phyloP scores from a whole-genome alignment of 2,888 invertebrate genomes.

The Lasioglossum oenotherae region DNA sequence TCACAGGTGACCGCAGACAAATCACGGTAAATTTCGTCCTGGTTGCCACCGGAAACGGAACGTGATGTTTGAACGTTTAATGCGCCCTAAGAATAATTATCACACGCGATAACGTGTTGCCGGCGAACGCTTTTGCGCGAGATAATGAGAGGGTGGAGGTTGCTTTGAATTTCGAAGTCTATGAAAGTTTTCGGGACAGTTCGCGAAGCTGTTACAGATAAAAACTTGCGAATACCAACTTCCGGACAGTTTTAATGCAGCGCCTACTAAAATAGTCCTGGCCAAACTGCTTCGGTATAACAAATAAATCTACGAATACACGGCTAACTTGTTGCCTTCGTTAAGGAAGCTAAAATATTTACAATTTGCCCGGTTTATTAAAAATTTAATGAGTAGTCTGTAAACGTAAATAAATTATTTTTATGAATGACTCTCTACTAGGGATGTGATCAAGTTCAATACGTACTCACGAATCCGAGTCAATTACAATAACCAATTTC shows the following conservation, averaged over 20 bases:
- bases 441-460: too few relatives aligned
- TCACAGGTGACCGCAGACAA: conserved; percentile 52
- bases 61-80: conserved; percentile 45
- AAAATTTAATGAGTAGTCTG: not conserved
- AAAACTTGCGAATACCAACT: not conserved
- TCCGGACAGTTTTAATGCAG: not conserved
- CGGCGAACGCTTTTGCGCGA: conserved; percentile 2
- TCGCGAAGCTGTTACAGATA: not conserved
- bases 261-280: not conserved
- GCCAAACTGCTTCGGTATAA: not conserved
- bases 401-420: too few relatives aligned
- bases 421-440: too few relatives aligned
- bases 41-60: conserved; percentile 16
- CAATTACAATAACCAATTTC: too few relatives aligned
- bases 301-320: not conserved
- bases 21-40: conserved; percentile 52
- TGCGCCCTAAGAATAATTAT: conserved; percentile 50
- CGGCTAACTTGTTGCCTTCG: not conserved
- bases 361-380: not conserved
- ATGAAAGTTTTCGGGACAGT: conserved; percentile 7
- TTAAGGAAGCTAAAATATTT: not conserved
- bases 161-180: conserved; percentile 9
- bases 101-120: conserved; percentile 10
- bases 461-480: too few relatives aligned
- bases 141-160: not conserved